Percentiles rank a stretch among this genome's conserved stretches.
Conservation (phyloP, 2,113 vertebrate genomes). For the Caranx melampygus region DNA sequence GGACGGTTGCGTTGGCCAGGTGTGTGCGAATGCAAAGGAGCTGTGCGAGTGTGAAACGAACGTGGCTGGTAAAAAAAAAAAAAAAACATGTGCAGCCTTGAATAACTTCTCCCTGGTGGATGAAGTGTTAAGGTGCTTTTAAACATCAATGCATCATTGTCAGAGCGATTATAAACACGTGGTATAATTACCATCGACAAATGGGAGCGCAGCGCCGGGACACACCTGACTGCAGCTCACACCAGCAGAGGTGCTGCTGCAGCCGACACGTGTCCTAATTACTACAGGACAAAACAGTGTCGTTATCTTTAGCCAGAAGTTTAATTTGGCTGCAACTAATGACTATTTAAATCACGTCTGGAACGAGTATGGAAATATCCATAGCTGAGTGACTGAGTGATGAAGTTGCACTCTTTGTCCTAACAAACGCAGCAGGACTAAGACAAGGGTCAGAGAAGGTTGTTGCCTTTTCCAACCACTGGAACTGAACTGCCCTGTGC, state of each 20-base stretch:
- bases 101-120: slow-evolving; percentile 28
- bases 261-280: too few relatives aligned
- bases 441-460: too few relatives aligned
- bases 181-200: slow-evolving; percentile 29
- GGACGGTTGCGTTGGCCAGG: slow-evolving; percentile 17
- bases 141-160: slow-evolving; percentile 52
- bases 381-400: too few relatives aligned
- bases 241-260: too few relatives aligned
- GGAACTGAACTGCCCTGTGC: too few relatives aligned
- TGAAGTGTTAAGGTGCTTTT: slow-evolving; percentile 24
- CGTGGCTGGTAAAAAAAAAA: slow-evolving; percentile 30
- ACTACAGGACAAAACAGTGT: too few relatives aligned
- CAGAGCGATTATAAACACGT: slow-evolving; percentile 42
- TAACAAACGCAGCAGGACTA: too few relatives aligned
- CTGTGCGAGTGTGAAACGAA: slow-evolving; percentile 37
- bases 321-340: background rate
- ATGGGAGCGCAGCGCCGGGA: slow-evolving; percentile 11
- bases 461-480: too few relatives aligned
- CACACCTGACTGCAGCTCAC: background rate
- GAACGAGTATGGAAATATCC: too few relatives aligned
- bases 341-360: background rate
- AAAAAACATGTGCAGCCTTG: slow-evolving; percentile 13
- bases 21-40: slow-evolving; percentile 26
- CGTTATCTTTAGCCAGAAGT: background rate
- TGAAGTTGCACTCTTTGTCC: too few relatives aligned